Conservation (phyloP, 2,797 vertebrate species). For the Microctenopoma lineatum region DNA sequence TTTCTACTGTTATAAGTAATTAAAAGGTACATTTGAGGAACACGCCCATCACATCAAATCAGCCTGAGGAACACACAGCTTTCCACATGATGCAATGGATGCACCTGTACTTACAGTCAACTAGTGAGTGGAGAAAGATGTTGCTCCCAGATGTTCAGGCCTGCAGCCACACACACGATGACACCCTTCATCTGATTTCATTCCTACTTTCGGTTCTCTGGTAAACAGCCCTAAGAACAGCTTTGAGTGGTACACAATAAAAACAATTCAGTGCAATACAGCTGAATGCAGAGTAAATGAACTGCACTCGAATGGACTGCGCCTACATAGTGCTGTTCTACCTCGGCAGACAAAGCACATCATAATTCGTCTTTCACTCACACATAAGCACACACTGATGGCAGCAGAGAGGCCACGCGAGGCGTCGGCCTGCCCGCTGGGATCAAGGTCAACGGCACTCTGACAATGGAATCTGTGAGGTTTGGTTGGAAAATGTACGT, state of each 20-base stretch:
- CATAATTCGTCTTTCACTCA: not conserved
- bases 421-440: not conserved
- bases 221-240: not conserved
- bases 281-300: not conserved
- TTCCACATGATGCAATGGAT: constrained; percentile 10
- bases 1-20: not conserved
- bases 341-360: not conserved
- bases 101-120: not conserved
- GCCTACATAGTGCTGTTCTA: not conserved
- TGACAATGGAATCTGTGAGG: not conserved
- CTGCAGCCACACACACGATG: constrained; percentile 6
- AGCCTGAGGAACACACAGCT: not conserved
- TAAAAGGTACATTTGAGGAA: too few species aligned
- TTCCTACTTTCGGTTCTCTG: not conserved
- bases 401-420: too few species aligned
- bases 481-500: not conserved
- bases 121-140: not conserved
- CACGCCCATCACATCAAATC: not conserved
- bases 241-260: not conserved
- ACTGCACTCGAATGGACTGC: not conserved
- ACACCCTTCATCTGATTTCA: not conserved
- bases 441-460: not conserved
- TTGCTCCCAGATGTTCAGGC: not conserved
- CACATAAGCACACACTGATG: too few species aligned
- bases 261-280: not conserved